Evolutionary conservation across 2,113 vertebrate species (phyloP), one percentile per base, ranked within the genome.

Genomic region (Pyxicephalus adspersus): DNA sequence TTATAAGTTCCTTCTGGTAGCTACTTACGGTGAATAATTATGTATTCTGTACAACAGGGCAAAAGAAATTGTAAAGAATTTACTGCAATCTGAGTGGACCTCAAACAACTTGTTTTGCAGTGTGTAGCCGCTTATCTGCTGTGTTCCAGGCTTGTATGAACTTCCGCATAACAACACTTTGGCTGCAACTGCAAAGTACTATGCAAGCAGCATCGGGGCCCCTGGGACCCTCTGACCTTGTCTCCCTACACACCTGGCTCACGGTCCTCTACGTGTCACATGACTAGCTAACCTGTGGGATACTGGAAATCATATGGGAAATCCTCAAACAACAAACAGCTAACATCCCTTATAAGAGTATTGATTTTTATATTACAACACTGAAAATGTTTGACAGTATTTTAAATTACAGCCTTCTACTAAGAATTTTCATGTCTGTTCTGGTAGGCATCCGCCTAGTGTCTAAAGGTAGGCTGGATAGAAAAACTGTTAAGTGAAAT

Each of bases 331-430:
- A 89, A 86, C 86, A 89, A 86, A 88, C 85, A 91, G 87, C 88
- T 87, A 83, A 86, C 83, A 85, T 87, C 88, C 86, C 87, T 85
- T 87, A 85, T 84, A 85, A 87, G 84, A 80, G 80, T 90, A 91
- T 91, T 84, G 90, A 90, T 90, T 90, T 90, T 70, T 71, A 61
- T 85, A 88, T 91, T 91, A 90, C 89, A 88, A 87, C 89, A 86
- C 85, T 81, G 64, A 88, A 88, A 88, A 91, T 89, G 88, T 90
- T 90, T 90, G 85, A 86, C 84, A 83, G 87, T 85, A 84, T 88
- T 90, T 88, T 85, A 87, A 86, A 87, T 84, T 85, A 87, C 87
- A 86, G 81, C 89, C 85, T 88, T 87, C 88, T 85, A 87, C 86
- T 86, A 89, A 85, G 86, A 86, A 65, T 77, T 51, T 64, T 60